phyloP scores from a whole-genome alignment of 2,797 vertebrate genomes.

The Paedocypris micromegethes region DNA sequence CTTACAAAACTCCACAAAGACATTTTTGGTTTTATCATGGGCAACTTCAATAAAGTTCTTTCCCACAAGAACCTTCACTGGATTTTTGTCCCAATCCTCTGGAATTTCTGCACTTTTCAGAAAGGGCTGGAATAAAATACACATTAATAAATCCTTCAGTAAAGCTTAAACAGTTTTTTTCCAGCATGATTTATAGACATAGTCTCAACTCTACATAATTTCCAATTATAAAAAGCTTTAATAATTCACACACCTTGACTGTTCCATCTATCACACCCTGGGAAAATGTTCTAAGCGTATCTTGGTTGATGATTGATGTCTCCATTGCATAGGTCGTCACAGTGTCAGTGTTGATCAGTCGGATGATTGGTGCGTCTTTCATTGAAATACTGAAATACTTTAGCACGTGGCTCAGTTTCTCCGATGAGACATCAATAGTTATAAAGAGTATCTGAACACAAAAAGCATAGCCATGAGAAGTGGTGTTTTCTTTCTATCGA shows the following conservation, averaged over 20 bases:
- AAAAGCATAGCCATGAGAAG: not conserved
- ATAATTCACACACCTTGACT: slow-evolving; percentile 68
- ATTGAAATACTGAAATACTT: slow-evolving; percentile 75
- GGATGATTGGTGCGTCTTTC: slow-evolving; percentile 65
- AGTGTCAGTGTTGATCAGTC: slow-evolving; percentile 74
- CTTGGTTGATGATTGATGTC: slow-evolving; percentile 45
- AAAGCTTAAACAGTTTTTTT: too few relatives aligned
- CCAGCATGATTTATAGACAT: too few relatives aligned
- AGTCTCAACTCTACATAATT: too few relatives aligned
- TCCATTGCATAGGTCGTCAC: slow-evolving; percentile 71
- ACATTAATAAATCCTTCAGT: not conserved
- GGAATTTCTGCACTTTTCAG: slow-evolving; percentile 76
- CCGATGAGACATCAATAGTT: slow-evolving; percentile 67
- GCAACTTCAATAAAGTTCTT: slow-evolving; percentile 87
- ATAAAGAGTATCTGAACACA: slow-evolving; percentile 78
- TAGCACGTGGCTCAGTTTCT: slow-evolving; percentile 62
- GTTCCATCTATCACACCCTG: slow-evolving; percentile 68
- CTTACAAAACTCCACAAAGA: slow-evolving; percentile 95
- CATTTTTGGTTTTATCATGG: slow-evolving; percentile 82
- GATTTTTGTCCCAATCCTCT: slow-evolving; percentile 79
- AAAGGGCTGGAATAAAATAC: slow-evolving; percentile 59
- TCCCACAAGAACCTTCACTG: slow-evolving; percentile 84
- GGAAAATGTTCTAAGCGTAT: slow-evolving; percentile 63
- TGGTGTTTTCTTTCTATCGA: not conserved
- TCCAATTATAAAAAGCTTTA: not conserved